Evolutionary conservation across 2,888 invertebrate genomes (phyloP), one percentile per base, ranked within the genome.

Genomic region (Athetis lepigone): DNA sequence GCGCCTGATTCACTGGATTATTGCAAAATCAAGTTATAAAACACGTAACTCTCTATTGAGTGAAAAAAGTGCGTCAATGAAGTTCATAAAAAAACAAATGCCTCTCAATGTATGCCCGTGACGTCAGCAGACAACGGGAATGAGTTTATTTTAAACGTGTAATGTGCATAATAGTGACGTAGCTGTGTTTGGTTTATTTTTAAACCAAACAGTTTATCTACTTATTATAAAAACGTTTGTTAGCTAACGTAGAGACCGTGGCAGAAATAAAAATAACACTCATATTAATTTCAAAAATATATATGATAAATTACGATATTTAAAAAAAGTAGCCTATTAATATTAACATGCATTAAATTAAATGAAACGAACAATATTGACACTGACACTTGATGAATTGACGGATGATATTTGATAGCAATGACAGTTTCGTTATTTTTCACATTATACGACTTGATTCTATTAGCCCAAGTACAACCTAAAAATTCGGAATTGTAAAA

Each of bases 1-100:
- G n/a, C n/a, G n/a, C n/a, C n/a, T n/a, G n/a, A n/a, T n/a, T n/a
- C n/a, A n/a, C n/a, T n/a, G n/a, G n/a, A n/a, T n/a, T n/a, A n/a
- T n/a, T n/a, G n/a, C 6, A 25, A 6, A 25, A 25, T 8, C 33
- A 13, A 33, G 33, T 33, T 13, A 33, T 33, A 13, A 11, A 33
- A 33, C 4, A 33, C 33, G 11, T 13, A 33, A 33, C 1, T 11
- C 33, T 33, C 33, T 33, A 33, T 11, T 33, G 33, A 13, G 33
- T 13, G 36, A 27, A 23, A 25, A 45, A 2, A 68, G 59, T 57
- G 69, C 58, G 63, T 58, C 63, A 68, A 11, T 68, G n/a, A 25
- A 1, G 13, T 46, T 39, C 19, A 45, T 39, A 45, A 6, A 36
- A 37, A 37, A 68, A 57, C 45, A 68, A 33, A 37, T 18, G 29